Conservation (phyloP, 2,888 invertebrate species). For the Hipparchia semele region DNA sequence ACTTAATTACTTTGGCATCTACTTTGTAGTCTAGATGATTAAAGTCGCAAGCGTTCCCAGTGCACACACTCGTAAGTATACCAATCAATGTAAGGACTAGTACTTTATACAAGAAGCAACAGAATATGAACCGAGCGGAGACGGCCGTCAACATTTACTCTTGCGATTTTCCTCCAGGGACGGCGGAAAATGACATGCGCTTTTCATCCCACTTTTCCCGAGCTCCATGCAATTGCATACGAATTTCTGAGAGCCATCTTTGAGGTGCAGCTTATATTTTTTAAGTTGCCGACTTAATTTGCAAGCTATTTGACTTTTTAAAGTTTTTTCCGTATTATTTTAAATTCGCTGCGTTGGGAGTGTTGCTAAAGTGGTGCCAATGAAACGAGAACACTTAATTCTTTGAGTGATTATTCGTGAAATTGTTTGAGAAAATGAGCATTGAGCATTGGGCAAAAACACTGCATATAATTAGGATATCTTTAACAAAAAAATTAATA, state of each 20-base stretch:
- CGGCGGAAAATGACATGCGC: slow-evolving; percentile 69
- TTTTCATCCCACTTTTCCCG: slow-evolving; percentile 53
- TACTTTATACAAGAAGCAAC: slow-evolving; percentile 27
- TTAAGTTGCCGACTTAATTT: slow-evolving; percentile 39
- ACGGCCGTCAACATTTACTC: slow-evolving; percentile 73
- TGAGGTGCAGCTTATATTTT: slow-evolving; percentile 41
- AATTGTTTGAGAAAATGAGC: not conserved
- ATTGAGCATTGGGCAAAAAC: no score
- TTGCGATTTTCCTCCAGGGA: slow-evolving; percentile 63
- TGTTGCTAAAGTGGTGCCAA: slow-evolving; percentile 6
- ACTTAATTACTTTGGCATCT: not conserved
- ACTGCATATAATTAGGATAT: no score
- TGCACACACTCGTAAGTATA: not conserved
- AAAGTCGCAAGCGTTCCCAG: not conserved
- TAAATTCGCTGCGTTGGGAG: slow-evolving; percentile 18
- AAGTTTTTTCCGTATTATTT: slow-evolving; percentile 28
- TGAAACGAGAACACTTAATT: not conserved
- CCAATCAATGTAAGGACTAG: slow-evolving; percentile 25
- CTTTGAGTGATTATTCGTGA: not conserved
- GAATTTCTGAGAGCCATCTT: slow-evolving; percentile 46
- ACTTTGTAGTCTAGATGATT: not conserved
- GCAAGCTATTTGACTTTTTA: slow-evolving; percentile 35
- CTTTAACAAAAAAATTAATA: no score
- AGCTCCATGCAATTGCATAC: slow-evolving; percentile 59
- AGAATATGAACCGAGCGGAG: slow-evolving; percentile 49